Percentiles rank a stretch among this genome's conserved stretches.
These are phyloP conservation scores for Calosoma granatense DNA, from an alignment of 1,140 invertebrate species.

Conservation along the genomic window DNA sequence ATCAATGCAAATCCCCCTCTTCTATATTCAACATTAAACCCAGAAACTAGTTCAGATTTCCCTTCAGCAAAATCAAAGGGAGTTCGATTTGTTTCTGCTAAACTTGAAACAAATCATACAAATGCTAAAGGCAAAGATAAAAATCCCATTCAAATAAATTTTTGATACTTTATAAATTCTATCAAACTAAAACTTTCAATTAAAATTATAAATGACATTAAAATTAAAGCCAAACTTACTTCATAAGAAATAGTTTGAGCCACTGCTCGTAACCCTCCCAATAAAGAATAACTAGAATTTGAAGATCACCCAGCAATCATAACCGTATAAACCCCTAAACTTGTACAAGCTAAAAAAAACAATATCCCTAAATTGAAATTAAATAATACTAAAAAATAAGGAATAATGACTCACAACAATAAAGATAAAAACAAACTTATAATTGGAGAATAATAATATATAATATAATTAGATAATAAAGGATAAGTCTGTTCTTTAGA, in stretches of 20 bases:
- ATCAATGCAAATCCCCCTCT: slow-evolving; percentile 56
- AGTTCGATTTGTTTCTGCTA: slow-evolving; percentile 62
- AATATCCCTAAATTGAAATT: slow-evolving; percentile 40
- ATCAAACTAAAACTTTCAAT: slow-evolving; percentile 31
- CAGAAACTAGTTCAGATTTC: slow-evolving; percentile 63
- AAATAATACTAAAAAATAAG: slow-evolving; percentile 31
- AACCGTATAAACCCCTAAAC: slow-evolving; percentile 46
- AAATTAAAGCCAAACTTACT: slow-evolving; percentile 46
- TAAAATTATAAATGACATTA: slow-evolving; percentile 41
- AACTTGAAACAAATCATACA: slow-evolving; percentile 44
- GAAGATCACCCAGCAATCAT: slow-evolving; percentile 50
- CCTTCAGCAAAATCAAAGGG: slow-evolving; percentile 71
- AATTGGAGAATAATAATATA: slow-evolving; percentile 47
- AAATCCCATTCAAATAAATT: slow-evolving; percentile 39
- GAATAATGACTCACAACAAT: slow-evolving; percentile 41
- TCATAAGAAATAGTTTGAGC: slow-evolving; percentile 62
- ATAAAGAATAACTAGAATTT: slow-evolving; percentile 55
- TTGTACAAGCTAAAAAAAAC: slow-evolving; percentile 43
- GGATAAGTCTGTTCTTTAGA: slow-evolving; percentile 43
- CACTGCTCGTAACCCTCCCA: slow-evolving; percentile 48
- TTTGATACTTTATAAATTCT: slow-evolving; percentile 32
- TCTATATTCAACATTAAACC: slow-evolving; percentile 66
- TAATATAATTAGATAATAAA: slow-evolving; percentile 38
- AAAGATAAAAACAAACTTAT: slow-evolving; percentile 43
- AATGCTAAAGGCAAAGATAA: slow-evolving; percentile 40